phyloP scores from a whole-genome alignment of 2,888 invertebrate genomes.

The Macrosoma leucophasiata region DNA sequence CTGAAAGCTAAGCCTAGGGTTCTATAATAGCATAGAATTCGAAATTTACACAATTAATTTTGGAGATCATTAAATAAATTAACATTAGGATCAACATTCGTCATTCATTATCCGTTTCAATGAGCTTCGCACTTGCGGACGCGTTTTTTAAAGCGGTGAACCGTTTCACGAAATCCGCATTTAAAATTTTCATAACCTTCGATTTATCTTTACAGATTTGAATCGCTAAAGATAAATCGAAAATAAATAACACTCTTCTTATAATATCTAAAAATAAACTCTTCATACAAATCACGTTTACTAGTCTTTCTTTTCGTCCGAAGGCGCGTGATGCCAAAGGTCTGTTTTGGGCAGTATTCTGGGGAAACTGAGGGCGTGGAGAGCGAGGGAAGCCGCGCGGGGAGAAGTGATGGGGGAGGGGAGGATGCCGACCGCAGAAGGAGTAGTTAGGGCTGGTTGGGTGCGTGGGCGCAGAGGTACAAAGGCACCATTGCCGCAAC shows the following conservation, averaged over 20 bases:
- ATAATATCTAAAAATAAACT: conserved; percentile 2
- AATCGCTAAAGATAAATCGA: no score
- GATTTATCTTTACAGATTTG: no score
- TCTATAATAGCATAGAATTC: conserved; percentile 35
- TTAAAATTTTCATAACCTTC: no score
- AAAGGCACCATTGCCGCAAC: conserved; percentile 68
- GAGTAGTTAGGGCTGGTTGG: conserved; percentile 27
- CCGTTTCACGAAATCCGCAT: no score
- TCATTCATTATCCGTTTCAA: conserved; percentile 27
- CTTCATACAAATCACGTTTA: conserved; percentile 6
- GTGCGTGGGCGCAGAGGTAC: conserved; percentile 59
- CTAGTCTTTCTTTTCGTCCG: conserved; percentile 52
- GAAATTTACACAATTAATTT: conserved; percentile 44
- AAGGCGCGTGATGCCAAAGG: conserved; percentile 50
- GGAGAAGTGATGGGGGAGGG: conserved; percentile 48
- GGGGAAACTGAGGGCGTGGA: conserved; percentile 58
- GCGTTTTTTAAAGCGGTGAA: no score
- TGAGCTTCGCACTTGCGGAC: conserved; percentile 23
- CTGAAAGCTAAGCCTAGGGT: conserved; percentile 48
- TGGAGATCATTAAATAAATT: conserved; percentile 59
- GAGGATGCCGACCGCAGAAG: conserved; percentile 34
- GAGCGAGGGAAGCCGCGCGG: conserved; percentile 46
- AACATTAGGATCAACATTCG: conserved; percentile 35
- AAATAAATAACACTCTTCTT: neutral
- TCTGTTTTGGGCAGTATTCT: conserved; percentile 63